phyloP scores from a whole-genome alignment of 2,888 invertebrate genomes.

The Incurvaria masculella region DNA sequence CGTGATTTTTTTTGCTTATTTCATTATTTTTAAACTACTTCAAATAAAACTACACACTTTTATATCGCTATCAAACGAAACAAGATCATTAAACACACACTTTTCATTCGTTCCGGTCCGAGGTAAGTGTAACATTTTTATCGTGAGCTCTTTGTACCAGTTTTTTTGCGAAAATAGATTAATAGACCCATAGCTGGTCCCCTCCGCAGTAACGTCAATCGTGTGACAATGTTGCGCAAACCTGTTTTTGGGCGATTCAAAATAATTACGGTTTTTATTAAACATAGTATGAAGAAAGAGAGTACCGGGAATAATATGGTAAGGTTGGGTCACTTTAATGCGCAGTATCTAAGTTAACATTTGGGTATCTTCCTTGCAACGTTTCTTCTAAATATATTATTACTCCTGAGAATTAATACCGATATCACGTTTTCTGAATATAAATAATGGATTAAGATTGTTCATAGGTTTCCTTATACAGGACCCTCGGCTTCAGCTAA shows the following conservation, averaged over 20 bases:
- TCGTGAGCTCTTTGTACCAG: not conserved
- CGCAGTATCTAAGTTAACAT: too few relatives aligned
- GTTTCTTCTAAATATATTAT: too few relatives aligned
- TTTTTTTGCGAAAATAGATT: not conserved
- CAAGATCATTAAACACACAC: not conserved
- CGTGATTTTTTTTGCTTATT: too few relatives aligned
- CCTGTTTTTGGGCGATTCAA: conserved; percentile 32
- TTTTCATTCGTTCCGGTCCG: not conserved
- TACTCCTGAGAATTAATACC: too few relatives aligned
- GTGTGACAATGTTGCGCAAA: not conserved
- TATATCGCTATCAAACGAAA: not conserved
- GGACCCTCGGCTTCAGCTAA: too few relatives aligned
- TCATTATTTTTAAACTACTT: not conserved
- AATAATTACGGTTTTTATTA: conserved; percentile 54
- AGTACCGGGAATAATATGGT: not conserved
- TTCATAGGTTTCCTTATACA: too few relatives aligned
- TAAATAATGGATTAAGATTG: too few relatives aligned
- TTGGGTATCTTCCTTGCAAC: too few relatives aligned
- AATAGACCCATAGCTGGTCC: not conserved
- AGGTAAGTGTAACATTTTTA: not conserved
- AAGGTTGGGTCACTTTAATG: too few relatives aligned
- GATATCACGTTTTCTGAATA: too few relatives aligned
- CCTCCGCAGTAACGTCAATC: not conserved
- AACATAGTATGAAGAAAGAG: conserved; percentile 42
- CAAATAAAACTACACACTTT: not conserved